These are phyloP conservation scores for Agonum fuliginosum DNA, from an alignment of 2,888 invertebrate species.

Conservation along the genomic window DNA sequence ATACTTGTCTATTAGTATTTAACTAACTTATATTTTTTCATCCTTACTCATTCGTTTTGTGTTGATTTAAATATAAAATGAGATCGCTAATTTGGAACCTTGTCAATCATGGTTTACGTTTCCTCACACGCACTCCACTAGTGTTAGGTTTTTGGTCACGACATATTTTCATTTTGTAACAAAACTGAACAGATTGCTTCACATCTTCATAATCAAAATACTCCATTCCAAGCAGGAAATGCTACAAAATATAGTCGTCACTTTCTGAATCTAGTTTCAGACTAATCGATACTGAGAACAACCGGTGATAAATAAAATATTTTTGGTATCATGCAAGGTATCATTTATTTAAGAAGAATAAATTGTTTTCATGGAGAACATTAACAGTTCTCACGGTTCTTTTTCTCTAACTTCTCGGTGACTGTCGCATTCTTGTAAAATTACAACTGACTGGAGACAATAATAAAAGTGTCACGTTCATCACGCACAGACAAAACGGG, in stretches of 20 bases:
- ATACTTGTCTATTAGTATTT: conserved; percentile 50
- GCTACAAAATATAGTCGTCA: conserved; percentile 6
- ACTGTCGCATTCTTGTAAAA: conserved; percentile 43
- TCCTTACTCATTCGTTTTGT: conserved; percentile 15
- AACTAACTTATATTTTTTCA: conserved; percentile 38
- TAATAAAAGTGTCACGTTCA: conserved; percentile 60
- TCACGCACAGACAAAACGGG: conserved; percentile 59
- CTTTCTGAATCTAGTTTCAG: not conserved
- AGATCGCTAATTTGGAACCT: not conserved
- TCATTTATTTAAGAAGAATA: conserved; percentile 22
- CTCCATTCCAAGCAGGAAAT: conserved; percentile 14
- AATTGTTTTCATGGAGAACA: conserved; percentile 16
- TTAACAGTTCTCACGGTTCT: conserved; percentile 21
- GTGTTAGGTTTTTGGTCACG: conserved; percentile 9
- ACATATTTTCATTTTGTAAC: conserved; percentile 18
- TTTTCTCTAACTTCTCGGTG: not conserved
- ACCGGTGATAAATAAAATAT: conserved; percentile 27
- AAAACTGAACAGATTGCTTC: not conserved
- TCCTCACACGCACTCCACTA: not conserved
- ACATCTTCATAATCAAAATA: conserved; percentile 35
- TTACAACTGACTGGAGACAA: conserved; percentile 56
- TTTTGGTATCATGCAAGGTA: conserved; percentile 30
- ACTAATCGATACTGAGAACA: conserved; percentile 25
- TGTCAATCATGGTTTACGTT: conserved; percentile 29
- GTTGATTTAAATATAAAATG: not conserved